A percentile compares a stretch with the other conserved stretches of the same genome.
phyloP scores from a whole-genome alignment of 1,140 invertebrate genomes.

The Cephus cinctus region DNA sequence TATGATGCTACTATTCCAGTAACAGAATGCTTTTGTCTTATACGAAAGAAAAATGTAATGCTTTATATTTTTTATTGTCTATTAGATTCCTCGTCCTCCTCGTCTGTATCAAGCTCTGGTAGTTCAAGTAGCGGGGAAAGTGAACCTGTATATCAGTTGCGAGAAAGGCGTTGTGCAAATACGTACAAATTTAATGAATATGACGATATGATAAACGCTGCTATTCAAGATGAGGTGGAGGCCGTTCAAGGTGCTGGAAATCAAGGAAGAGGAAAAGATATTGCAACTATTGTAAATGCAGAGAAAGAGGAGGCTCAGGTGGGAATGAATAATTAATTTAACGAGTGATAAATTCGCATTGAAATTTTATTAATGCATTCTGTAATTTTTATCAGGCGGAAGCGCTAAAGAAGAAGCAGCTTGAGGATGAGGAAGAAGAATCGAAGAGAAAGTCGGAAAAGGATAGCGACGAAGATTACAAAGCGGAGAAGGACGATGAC shows the following conservation, averaged over 20 bases:
- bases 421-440: constrained; percentile 30
- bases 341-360: neutral
- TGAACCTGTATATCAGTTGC: constrained; percentile 79
- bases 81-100: constrained; percentile 38
- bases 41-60: too few relatives aligned
- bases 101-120: constrained; percentile 43
- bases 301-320: constrained; percentile 69
- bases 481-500: constrained; percentile 58
- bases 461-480: constrained; percentile 50
- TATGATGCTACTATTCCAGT: too few relatives aligned
- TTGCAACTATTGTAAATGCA: constrained; percentile 82
- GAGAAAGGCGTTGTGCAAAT: constrained; percentile 72
- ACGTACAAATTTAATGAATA: constrained; percentile 89
- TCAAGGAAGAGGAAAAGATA: constrained; percentile 84
- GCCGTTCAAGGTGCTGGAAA: constrained; percentile 74
- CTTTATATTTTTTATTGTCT: neutral
- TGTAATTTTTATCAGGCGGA: constrained; percentile 23
- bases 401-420: constrained; percentile 30
- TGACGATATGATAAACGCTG: constrained; percentile 90
- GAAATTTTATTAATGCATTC: neutral
- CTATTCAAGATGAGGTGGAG: constrained; percentile 79
- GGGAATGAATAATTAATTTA: constrained; percentile 26
- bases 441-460: constrained; percentile 41
- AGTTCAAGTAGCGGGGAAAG: constrained; percentile 61
- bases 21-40: too few relatives aligned